A percentile compares a stretch with the other conserved stretches of the same genome.
These are phyloP conservation scores for Pleuronectes platessa DNA, from an alignment of 2,113 vertebrate genomes.

Conservation along the genomic window DNA sequence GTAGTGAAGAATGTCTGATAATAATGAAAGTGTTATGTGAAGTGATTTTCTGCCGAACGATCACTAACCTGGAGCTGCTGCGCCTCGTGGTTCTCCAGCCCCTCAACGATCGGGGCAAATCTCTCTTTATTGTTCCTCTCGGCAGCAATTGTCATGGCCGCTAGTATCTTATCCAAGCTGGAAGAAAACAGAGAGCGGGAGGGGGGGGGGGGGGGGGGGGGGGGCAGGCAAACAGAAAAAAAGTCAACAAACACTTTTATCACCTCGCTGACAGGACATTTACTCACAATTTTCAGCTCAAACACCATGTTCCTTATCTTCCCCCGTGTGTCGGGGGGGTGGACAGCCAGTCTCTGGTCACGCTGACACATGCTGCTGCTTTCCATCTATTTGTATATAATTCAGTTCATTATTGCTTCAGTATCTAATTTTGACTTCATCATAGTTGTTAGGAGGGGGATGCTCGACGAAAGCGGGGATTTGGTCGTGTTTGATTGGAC, in stretches of 20 bases:
- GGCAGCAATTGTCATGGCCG: constrained; percentile 93
- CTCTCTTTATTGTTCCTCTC: constrained; percentile 93
- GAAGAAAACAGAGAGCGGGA: constrained; percentile 43
- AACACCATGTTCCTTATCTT: constrained; percentile 51
- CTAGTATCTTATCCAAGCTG: constrained; percentile 94
- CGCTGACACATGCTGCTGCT: constrained; percentile 35
- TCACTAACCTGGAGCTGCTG: constrained; percentile 90
- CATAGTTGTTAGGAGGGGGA: constrained; percentile 41
- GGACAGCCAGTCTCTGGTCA: constrained; percentile 45
- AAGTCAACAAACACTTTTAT: constrained; percentile 77
- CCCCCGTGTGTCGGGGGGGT: constrained; percentile 41
- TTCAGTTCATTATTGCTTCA: constrained; percentile 36
- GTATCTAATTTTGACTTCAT: constrained; percentile 53
- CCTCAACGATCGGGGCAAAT: constrained; percentile 94
- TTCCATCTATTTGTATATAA: constrained; percentile 45
- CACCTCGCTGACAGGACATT: constrained; percentile 59
- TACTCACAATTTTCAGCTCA: constrained; percentile 64
- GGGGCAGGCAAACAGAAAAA: constrained; percentile 62
- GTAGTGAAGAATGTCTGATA: not conserved
- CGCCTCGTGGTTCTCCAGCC: constrained; percentile 94
- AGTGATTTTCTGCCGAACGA: not conserved
- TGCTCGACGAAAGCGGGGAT: constrained; percentile 35
- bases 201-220: constrained; percentile 44
- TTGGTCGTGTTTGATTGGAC: constrained; percentile 31
- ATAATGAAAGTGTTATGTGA: not conserved